phyloP scores from a whole-genome alignment of 2,797 vertebrate species.

The Natrix natrix region DNA sequence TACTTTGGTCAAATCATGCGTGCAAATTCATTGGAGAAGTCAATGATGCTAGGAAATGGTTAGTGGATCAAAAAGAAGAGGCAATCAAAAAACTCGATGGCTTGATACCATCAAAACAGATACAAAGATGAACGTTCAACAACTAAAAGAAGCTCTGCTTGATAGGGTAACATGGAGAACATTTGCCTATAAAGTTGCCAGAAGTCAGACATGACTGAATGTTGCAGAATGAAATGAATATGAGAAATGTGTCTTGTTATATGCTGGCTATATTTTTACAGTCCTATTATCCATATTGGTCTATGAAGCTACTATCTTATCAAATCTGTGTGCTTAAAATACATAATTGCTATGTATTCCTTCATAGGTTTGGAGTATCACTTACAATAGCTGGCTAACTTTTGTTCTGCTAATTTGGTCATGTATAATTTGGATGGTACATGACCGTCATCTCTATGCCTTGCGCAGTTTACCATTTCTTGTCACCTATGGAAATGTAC shows the following conservation, averaged over 20 bases:
- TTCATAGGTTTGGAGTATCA: conserved; percentile 76
- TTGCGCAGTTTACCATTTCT: conserved; percentile 84
- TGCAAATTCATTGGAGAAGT: neutral
- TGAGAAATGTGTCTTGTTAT: neutral
- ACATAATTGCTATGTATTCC: neutral
- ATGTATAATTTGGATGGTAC: conserved; percentile 77
- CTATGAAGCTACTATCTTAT: neutral
- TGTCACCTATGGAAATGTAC: conserved; percentile 76
- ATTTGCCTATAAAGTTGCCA: neutral
- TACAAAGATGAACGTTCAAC: neutral
- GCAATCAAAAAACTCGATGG: neutral
- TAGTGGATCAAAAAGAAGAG: neutral
- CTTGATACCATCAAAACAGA: neutral
- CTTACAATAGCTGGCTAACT: conserved; percentile 77
- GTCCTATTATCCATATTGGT: neutral
- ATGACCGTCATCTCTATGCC: conserved; percentile 73
- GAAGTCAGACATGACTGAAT: neutral
- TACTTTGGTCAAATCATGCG: neutral
- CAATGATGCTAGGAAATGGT: neutral
- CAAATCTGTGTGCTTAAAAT: neutral
- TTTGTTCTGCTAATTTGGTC: conserved; percentile 80
- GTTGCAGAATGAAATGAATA: neutral
- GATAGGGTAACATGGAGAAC: neutral
- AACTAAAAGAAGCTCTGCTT: neutral
- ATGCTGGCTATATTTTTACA: neutral